These are phyloP conservation scores for Sakesphorus luctuosus DNA, from an alignment of 2,113 vertebrate genomes.

Conservation along the genomic window DNA sequence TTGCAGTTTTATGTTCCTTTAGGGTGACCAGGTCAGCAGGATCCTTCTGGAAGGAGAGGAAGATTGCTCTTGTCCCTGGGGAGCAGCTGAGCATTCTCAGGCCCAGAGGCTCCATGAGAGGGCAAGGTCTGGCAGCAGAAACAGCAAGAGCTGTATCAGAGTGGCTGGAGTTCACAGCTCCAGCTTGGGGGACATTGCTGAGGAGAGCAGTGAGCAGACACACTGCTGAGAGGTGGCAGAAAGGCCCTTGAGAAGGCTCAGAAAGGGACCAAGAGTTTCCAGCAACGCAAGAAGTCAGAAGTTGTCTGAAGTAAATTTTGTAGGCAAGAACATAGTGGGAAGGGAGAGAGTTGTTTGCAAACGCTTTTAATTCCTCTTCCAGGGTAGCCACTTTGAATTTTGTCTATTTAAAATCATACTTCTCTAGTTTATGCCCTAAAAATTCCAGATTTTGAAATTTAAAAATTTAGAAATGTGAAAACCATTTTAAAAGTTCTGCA, in stretches of 20 bases:
- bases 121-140: background rate
- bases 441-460: background rate
- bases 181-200: background rate
- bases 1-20: background rate
- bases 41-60: background rate
- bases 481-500: background rate
- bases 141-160: rapidly evolving
- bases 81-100: background rate
- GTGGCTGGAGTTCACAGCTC: background rate
- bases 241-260: background rate
- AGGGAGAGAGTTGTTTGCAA: background rate
- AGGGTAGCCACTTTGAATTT: background rate
- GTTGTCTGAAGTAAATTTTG: background rate
- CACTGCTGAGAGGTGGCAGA: background rate
- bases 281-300: background rate
- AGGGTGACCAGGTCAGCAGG: background rate
- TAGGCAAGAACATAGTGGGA: background rate
- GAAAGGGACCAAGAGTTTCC: background rate
- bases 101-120: background rate
- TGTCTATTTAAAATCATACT: background rate
- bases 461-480: background rate
- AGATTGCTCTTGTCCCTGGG: background rate
- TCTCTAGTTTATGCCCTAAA: background rate
- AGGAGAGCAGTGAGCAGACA: background rate
- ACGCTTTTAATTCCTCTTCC: background rate